Evolutionary conservation across 1,140 invertebrate species (phyloP).

Genomic region (Ylistrum balloti): DNA sequence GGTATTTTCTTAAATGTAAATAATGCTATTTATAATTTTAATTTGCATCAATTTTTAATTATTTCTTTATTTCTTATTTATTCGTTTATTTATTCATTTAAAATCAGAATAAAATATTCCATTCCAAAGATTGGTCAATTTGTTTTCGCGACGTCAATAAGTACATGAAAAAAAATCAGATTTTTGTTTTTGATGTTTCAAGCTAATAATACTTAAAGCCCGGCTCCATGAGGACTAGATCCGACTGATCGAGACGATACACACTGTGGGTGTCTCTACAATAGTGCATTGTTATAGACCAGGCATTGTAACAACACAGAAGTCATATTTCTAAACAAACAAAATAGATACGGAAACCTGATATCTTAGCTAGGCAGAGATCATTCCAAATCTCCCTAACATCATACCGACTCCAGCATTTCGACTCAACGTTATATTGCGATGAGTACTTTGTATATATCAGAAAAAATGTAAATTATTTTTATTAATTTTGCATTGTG

Average conservation of each 20-base stretch:
- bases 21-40: too few species aligned
- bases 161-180: too few species aligned
- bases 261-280: not conserved
- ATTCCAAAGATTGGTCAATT: too few species aligned
- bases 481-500: too few species aligned
- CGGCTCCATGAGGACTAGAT: not conserved
- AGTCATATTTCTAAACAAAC: not conserved
- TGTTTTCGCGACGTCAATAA: too few species aligned
- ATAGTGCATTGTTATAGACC: not conserved
- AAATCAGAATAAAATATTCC: too few species aligned
- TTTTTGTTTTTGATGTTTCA: not conserved
- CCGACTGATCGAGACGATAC: not conserved
- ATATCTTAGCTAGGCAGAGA: not conserved
- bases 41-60: too few species aligned
- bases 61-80: too few species aligned
- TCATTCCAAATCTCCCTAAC: not conserved
- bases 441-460: not conserved
- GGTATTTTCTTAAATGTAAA: too few species aligned
- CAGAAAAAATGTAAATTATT: not conserved
- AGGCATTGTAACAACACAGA: not conserved
- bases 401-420: not conserved
- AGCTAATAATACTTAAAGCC: not conserved
- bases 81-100: too few species aligned
- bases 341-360: slow-evolving; percentile 29
- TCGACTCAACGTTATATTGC: too few species aligned